Percentiles rank a stretch among this genome's conserved stretches.
Conservation (phyloP, 2,888 invertebrate genomes). For the Eucriotettix oculatus region DNA sequence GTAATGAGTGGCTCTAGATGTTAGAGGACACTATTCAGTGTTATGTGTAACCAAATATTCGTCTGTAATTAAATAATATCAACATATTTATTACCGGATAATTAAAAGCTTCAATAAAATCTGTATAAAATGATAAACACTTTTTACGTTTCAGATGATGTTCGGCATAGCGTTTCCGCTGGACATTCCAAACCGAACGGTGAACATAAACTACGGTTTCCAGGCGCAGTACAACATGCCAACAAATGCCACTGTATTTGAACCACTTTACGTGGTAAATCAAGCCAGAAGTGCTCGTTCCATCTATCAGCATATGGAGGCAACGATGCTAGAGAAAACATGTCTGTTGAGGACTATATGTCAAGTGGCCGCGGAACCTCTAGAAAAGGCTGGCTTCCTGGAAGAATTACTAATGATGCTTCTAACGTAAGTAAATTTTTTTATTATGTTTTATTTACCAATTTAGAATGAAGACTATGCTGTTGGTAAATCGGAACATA, state of each 20-base stretch:
- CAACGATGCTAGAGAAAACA: slow-evolving; percentile 40
- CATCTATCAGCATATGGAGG: slow-evolving; percentile 12
- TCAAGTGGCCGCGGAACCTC: slow-evolving; percentile 51
- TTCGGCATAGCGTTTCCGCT: slow-evolving; percentile 42
- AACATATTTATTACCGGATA: no score
- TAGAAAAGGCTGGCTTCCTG: slow-evolving; percentile 43
- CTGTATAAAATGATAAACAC: not conserved
- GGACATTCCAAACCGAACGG: slow-evolving; percentile 38
- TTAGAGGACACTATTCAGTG: no score
- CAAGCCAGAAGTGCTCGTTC: not conserved
- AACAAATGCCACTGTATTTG: slow-evolving; percentile 40
- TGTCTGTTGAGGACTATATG: slow-evolving; percentile 62
- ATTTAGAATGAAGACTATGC: no score
- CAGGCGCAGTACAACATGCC: slow-evolving; percentile 52
- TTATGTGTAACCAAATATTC: no score
- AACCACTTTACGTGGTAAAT: slow-evolving; percentile 19
- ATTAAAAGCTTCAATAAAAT: no score
- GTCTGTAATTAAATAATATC: no score
- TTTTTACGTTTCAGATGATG: not conserved
- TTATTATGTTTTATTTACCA: not conserved
- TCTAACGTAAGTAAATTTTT: slow-evolving; percentile 42
- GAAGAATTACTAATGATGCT: slow-evolving; percentile 59
- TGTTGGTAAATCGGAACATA: no score
- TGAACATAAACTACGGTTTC: slow-evolving; percentile 45
- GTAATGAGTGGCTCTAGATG: no score